phyloP scores from a whole-genome alignment of 2,797 vertebrate species.

The Spinus olivaceus region DNA sequence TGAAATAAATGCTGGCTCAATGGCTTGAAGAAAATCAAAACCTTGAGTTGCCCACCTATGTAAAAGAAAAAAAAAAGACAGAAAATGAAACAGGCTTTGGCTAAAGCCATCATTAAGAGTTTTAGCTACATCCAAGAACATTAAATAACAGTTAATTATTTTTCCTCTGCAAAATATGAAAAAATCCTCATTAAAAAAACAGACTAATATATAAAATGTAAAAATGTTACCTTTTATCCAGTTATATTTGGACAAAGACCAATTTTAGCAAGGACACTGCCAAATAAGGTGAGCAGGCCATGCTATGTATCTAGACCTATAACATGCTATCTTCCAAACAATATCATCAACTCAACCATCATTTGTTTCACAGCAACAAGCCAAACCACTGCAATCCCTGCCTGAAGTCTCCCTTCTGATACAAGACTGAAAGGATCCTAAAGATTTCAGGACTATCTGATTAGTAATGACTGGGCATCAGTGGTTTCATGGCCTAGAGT shows the following conservation, averaged over 20 bases:
- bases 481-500: neutral
- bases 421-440: neutral
- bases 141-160: neutral
- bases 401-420: neutral
- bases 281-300: neutral
- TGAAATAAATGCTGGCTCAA: constrained; percentile 97
- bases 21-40: constrained; percentile 98
- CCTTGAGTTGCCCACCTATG: constrained; percentile 97
- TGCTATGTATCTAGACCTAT: neutral
- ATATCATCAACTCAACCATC: neutral
- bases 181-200: neutral
- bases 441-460: neutral
- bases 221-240: neutral
- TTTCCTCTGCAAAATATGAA: neutral
- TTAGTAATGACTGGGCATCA: neutral
- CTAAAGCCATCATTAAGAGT: neutral
- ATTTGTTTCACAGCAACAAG: neutral
- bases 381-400: neutral
- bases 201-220: neutral
- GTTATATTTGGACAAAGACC: neutral
- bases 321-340: neutral
- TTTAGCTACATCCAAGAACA: neutral
- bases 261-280: neutral
- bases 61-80: neutral
- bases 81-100: neutral